A percentile compares a stretch with the other conserved stretches of the same genome.
phyloP scores from a whole-genome alignment of 1,140 invertebrate genomes.

The Ridgeia piscesae region DNA sequence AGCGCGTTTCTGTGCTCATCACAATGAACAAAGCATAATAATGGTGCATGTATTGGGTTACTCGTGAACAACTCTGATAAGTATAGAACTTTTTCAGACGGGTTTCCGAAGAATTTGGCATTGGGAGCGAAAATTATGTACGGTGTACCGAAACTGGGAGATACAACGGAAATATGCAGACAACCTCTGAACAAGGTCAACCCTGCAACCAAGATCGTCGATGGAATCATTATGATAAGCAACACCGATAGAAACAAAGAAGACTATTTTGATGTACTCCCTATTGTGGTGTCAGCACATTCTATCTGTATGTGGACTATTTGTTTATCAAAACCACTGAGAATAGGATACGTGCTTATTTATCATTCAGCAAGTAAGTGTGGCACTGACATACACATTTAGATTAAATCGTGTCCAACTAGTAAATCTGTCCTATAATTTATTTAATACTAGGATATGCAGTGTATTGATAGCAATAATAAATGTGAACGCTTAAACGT shows the following conservation, averaged over 20 bases:
- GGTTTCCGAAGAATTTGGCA: not conserved
- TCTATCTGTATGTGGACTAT: not conserved
- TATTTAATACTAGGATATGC: not conserved
- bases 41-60: no score
- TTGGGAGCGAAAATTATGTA: not conserved
- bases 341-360: not conserved
- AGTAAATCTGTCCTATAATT: not conserved
- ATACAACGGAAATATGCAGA: no score
- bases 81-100: no score
- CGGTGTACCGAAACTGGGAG: no score
- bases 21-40: no score
- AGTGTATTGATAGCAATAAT: no score
- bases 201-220: not conserved
- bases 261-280: not conserved
- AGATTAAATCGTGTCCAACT: not conserved
- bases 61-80: no score
- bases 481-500: no score
- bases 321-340: not conserved
- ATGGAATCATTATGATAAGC: not conserved
- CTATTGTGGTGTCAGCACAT: not conserved
- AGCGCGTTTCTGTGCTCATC: no score
- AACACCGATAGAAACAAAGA: not conserved
- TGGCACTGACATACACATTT: not conserved
- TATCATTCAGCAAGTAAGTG: not conserved
- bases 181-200: no score